phyloP scores from a whole-genome alignment of 2,888 invertebrate genomes.

The Paralinhomoeus sp. region DNA sequence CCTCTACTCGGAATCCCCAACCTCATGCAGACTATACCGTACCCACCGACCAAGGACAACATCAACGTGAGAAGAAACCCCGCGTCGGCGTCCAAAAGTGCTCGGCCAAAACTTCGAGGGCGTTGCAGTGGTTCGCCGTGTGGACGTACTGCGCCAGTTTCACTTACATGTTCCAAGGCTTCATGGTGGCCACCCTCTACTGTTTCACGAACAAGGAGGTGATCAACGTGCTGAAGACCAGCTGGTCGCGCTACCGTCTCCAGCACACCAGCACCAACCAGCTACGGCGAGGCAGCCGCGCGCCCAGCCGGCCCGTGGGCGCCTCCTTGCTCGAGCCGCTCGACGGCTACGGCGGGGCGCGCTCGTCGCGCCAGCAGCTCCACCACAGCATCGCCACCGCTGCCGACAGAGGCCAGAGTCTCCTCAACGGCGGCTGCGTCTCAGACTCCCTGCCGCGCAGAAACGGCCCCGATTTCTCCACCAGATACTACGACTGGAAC shows the following conservation, averaged over 20 bases:
- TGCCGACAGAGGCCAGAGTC: no score
- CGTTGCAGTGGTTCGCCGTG: slow-evolving; percentile 23
- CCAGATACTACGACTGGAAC: no score
- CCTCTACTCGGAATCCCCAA: slow-evolving; percentile 33
- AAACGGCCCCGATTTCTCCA: no score
- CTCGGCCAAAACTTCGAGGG: slow-evolving; percentile 1
- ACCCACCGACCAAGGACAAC: slow-evolving; percentile 24
- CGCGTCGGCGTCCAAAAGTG: not conserved
- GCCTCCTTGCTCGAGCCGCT: no score
- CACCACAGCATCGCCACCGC: no score
- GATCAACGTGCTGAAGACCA: slow-evolving; percentile 16
- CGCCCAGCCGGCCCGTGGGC: no score
- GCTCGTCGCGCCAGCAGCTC: no score
- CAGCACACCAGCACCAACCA: slow-evolving; percentile 16
- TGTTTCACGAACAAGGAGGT: slow-evolving; percentile 34
- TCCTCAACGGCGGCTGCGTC: no score
- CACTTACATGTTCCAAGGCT: slow-evolving; percentile 32
- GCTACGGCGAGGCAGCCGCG: slow-evolving; percentile 17
- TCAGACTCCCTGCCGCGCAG: no score
- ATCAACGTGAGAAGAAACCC: slow-evolving; percentile 13
- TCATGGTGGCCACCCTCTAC: slow-evolving; percentile 32
- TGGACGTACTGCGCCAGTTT: slow-evolving; percentile 28
- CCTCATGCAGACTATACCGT: slow-evolving; percentile 30
- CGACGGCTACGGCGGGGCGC: no score
- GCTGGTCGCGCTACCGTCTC: slow-evolving; percentile 18